Evolutionary conservation across 2,888 invertebrate genomes (phyloP), one percentile per base, ranked within the genome.

Genomic region (Hydriomena furcata): DNA sequence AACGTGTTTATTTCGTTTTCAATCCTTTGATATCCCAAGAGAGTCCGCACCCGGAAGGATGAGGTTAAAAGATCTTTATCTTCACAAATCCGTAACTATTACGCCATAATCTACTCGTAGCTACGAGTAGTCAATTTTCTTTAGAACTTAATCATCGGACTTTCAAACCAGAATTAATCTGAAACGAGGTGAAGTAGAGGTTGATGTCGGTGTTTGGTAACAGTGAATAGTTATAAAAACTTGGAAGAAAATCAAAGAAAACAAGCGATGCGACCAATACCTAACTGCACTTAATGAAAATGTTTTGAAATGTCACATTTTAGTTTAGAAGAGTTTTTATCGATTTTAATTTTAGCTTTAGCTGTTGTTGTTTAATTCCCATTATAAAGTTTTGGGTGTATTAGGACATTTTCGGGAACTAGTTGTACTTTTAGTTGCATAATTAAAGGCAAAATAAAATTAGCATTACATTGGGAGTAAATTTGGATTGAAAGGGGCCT

Each of bases 221-320:
- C 5, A 13, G 30, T 5, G 21, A 21, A 37, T 7, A 7, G 23
- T 21, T 5, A 21, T 25, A 28, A 12, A 27, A 12, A 12, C 12
- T 3, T 25, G 4, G 11, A 30, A n/a, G 13, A 13, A 35, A 35
- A 30, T 10, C 27, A 28, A 36, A 36, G 8, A 36, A 48, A 48
- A 31, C 25, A 21, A 43, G 21, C 21, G 13, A 34, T 10, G 3
- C 20, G 20, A 8, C n/a, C 17, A 30, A 20, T 20, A 23, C 7
- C 7, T 42, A 25, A n/a, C 25, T 8, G 17, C 12, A 34, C 41
- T 23, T 30, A 38, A 50, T 43, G 43, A 43, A 34, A 50, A 43
- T 23, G 28, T 17, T 23, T 43, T 31, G 35, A 41, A 31, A 48
- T 32, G 5, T 37, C 12, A 49, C 17, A 8, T 35, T 44, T 38